Evolutionary conservation across 1,140 invertebrate species (phyloP).

Genomic region (Muscidifurax raptorellus): DNA sequence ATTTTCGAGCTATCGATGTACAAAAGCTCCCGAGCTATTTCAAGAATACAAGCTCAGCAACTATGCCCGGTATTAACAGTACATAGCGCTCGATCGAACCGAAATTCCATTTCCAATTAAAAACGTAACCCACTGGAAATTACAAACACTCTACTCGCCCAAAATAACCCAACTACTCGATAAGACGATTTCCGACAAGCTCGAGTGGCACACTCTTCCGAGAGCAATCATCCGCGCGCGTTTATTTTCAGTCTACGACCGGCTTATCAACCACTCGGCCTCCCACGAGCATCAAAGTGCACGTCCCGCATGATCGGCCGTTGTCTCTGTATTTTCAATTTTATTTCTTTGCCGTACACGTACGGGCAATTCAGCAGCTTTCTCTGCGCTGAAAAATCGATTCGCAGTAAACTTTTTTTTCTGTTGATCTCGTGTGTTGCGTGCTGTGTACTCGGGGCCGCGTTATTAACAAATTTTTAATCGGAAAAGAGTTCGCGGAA

Average conservation of each 20-base stretch:
- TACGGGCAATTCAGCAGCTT: background rate
- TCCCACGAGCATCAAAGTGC: background rate
- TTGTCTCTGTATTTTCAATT: background rate
- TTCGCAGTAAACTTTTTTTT: background rate
- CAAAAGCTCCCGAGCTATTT: background rate
- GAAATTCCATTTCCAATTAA: background rate
- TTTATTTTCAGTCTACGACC: slow-evolving; percentile 3
- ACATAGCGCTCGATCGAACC: background rate
- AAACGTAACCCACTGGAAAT: background rate
- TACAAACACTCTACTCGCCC: background rate
- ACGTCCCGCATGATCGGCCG: background rate
- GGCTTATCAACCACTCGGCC: background rate
- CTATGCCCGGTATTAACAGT: too few species aligned
- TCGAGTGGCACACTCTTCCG: background rate
- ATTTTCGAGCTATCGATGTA: background rate
- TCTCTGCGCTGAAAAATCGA: background rate
- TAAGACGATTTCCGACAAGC: background rate
- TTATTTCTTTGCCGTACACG: background rate
- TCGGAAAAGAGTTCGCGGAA: slow-evolving; percentile 1
- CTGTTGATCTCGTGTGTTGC: background rate
- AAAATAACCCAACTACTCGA: background rate
- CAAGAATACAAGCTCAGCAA: too few species aligned
- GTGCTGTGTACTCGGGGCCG: background rate
- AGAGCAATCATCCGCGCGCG: background rate
- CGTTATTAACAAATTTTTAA: slow-evolving; percentile 32